Evolutionary conservation across 2,113 vertebrate species (phyloP), one percentile per base, ranked within the genome.

Genomic region (Melanerpes formicivorus): DNA sequence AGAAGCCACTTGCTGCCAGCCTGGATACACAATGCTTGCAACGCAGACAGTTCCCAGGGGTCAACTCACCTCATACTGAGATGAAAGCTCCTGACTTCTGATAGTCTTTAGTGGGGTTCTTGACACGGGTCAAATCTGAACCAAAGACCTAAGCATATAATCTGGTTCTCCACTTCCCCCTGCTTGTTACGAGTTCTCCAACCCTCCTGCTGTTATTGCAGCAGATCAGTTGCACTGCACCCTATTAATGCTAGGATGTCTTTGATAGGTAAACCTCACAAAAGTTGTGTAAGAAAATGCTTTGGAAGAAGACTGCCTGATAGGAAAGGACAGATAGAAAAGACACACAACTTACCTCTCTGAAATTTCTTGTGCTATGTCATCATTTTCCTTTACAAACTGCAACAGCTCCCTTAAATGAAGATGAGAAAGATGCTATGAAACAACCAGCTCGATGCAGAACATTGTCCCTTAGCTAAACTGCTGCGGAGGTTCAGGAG

Each of bases 341-440:
- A 89, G 42, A 93, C 84, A 74, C 16, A 65, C 12, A 81, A 74
- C 92, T 96, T 97, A 99, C 99, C 99, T 98, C 29, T 97, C 92
- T 72, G 99, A 98, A 74, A 99, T 99, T 94, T 98, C 98, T 92
- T 98, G 97, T 37, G 98, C 98, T 64, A 99, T 34, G n/a, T 88
- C 97, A 93, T 99, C 99, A 55, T 99, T 99, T 95, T 99, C 98
- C 93, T 98, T 98, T 26, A 98, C 98, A 97, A 99, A 99, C 18
- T 98, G 98, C 40, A 99, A 97, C 12, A 99, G 97, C 16, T 99
- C 98, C 92, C 99, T 99, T 95, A 82, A 96, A 96, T 59, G 18
- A 96, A 95, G 80, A 52, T 14, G 3, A 77, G 70, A 56, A 67
- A 65, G 30, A 22, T 6, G 3, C 3, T 40, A 5, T 72, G 74